Percentiles rank a stretch among this genome's conserved stretches.
These are phyloP conservation scores for Struthidea cinerea DNA, from an alignment of 2,113 vertebrate genomes.

Conservation along the genomic window DNA sequence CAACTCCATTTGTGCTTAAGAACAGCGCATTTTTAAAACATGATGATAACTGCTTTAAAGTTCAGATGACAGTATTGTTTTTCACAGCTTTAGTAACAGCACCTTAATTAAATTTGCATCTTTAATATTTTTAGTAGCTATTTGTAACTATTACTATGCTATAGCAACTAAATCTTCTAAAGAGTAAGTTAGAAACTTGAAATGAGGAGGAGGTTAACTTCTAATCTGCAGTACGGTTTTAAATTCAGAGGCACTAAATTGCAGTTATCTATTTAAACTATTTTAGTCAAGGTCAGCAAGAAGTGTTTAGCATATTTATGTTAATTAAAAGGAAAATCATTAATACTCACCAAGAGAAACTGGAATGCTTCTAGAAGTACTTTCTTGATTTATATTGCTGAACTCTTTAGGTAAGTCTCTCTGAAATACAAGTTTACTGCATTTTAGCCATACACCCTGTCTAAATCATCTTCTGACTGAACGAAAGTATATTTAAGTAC, in stretches of 20 bases:
- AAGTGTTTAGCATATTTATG: background rate
- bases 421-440: conserved; percentile 56
- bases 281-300: background rate
- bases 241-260: background rate
- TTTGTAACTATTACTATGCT: background rate
- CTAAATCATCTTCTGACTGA: background rate
- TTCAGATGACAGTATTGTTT: background rate
- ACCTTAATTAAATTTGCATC: background rate
- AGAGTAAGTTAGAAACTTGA: background rate
- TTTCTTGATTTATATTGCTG: conserved; percentile 26
- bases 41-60: background rate
- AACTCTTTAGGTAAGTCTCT: conserved; percentile 25
- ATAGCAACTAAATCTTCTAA: background rate
- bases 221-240: background rate
- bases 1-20: background rate
- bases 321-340: background rate
- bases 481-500: background rate
- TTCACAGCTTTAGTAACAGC: background rate
- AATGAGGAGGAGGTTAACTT: background rate
- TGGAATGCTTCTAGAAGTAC: background rate
- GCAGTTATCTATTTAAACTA: background rate
- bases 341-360: conserved; percentile 65
- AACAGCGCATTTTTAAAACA: background rate
- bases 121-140: background rate
- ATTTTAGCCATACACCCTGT: background rate